Evolutionary conservation across 2,888 invertebrate genomes (phyloP), one percentile per base, ranked within the genome.

Genomic region (Lepidocyrtoides sp.): DNA sequence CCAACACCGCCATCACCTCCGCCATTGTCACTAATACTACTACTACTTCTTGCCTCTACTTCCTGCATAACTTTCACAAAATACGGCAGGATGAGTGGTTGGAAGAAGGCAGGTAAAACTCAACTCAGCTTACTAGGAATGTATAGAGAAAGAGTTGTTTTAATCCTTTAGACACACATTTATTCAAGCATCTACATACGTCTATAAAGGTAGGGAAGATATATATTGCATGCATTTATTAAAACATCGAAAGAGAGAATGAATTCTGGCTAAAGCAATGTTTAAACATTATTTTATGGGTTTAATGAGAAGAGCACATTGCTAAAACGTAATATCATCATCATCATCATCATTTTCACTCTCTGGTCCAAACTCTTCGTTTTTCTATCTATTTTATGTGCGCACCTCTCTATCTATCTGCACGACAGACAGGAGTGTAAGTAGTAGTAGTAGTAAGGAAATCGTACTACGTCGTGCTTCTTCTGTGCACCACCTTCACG

Each of bases 261-360:
- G 75, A 44, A 75, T 75, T 75, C 23, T n/a, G n/a, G 14, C 14
- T 44, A 75, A 23, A 44, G 48, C 20, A 48, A 51, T 48, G 44
- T 75, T 75, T 75, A 75, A 75, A 75, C 26, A 75, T 48, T 12
- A 48, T 75, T 75, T 75, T 75, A 48, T 75, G 75, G 12, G 75
- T 48, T 44, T 75, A 75, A 75, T 75, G 75, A 48, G 48, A 75
- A 44, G 44, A 75, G 48, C 23, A 75, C 26, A 48, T 48, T 75
- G 23, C 75, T 20, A 48, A 36, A 69, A 36, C 36, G 29, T 63
- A 36, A 17, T 36, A 8, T 17, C 17, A 69, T 17, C 32, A 36
- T 17, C 32, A 17, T 36, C 66, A 17, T 20, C 36, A 17, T 17
- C 60, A 2, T 7, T 60, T 23, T 10, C 7, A 23, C 60, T 60